Conservation (phyloP, 2,797 vertebrate species). For the Anolis apletophallus region DNA sequence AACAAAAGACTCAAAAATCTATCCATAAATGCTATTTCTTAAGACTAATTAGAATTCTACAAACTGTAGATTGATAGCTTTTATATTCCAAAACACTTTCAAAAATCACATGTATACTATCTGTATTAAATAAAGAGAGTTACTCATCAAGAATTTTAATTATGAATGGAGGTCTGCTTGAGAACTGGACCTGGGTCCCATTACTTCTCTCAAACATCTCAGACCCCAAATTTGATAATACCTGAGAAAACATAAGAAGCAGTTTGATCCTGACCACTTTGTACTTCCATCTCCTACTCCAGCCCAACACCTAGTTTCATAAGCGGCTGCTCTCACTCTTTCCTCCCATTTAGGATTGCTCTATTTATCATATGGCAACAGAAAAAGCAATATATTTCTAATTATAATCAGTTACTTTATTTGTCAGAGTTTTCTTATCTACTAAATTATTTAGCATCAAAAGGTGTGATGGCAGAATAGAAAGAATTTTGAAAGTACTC, state of each 20-base stretch:
- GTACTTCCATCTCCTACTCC: background rate
- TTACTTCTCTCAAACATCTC: background rate
- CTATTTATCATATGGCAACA: no score
- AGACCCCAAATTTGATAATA: background rate
- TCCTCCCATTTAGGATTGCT: no score
- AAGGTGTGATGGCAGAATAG: no score
- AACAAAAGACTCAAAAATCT: conserved; percentile 43
- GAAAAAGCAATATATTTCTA: background rate
- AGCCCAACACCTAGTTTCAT: background rate
- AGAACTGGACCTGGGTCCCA: background rate
- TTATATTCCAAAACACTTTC: background rate
- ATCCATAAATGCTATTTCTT: conserved; percentile 39
- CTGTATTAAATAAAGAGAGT: background rate
- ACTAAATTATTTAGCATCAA: background rate
- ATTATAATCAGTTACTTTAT: background rate
- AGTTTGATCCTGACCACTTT: background rate
- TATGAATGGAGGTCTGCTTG: background rate
- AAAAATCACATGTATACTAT: background rate
- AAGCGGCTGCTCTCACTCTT: background rate
- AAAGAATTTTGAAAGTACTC: no score
- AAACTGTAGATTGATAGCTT: background rate
- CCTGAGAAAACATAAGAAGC: background rate
- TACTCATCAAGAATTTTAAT: conserved; percentile 1
- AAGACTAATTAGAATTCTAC: conserved; percentile 47
- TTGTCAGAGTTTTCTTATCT: no score